Percentiles rank a stretch among this genome's conserved stretches.
These are phyloP conservation scores for Anolis carolinensis DNA, from an alignment of 2,113 vertebrate species.

Conservation along the genomic window DNA sequence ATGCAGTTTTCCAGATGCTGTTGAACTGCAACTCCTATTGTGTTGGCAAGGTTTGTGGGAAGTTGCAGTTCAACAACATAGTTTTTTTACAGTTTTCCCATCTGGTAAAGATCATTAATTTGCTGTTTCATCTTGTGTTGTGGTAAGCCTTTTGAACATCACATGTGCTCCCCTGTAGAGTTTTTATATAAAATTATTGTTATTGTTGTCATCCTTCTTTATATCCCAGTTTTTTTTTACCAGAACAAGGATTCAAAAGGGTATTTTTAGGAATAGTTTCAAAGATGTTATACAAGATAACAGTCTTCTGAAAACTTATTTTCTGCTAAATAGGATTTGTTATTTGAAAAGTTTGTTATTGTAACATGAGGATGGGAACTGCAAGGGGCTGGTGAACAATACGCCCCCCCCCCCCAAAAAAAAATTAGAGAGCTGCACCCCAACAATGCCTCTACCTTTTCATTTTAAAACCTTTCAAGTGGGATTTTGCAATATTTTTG, in stretches of 20 bases:
- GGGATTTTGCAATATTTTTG: too few relatives aligned
- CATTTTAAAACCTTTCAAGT: neutral
- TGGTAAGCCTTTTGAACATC: neutral
- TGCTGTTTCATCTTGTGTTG: neutral
- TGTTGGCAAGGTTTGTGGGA: neutral
- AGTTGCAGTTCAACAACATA: neutral
- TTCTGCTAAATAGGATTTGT: neutral
- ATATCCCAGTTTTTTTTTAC: too few relatives aligned
- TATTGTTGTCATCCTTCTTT: too few relatives aligned
- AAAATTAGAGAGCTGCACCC: too few relatives aligned
- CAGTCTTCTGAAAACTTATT: slow-evolving; percentile 16
- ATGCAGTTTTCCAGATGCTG: too few relatives aligned
- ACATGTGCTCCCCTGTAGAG: neutral
- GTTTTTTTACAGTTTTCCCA: neutral
- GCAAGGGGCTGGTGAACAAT: too few relatives aligned
- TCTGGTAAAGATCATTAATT: neutral
- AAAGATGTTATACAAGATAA: neutral
- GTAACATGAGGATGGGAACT: neutral
- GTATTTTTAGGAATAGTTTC: neutral
- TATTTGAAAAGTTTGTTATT: slow-evolving; percentile 41
- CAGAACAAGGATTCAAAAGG: too few relatives aligned
- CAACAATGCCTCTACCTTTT: neutral
- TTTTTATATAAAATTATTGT: neutral
- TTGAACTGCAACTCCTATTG: neutral
- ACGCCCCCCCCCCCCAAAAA: too few relatives aligned